Conservation (phyloP, 2,113 vertebrate species). For the Calyptommatus sinebrachiatus region DNA sequence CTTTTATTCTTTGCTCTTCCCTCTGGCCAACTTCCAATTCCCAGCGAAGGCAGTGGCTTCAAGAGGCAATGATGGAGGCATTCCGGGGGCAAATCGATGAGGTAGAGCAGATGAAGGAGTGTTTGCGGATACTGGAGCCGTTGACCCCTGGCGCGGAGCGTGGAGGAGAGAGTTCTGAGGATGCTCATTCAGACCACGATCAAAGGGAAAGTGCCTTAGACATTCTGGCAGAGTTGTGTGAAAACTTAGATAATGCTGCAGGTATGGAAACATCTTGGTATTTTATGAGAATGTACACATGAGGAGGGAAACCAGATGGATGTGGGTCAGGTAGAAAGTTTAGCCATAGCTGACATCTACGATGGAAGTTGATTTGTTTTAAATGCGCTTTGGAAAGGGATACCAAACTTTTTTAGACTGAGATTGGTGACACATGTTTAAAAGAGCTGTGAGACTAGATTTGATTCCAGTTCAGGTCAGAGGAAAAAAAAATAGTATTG, state of each 20-base stretch:
- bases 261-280: constrained; percentile 61
- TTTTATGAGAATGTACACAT: background rate
- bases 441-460: too few species aligned
- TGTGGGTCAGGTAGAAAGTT: too few species aligned
- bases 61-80: constrained; percentile 78
- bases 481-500: too few species aligned
- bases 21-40: background rate
- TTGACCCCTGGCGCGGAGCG: constrained; percentile 44
- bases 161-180: constrained; percentile 49
- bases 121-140: constrained; percentile 70
- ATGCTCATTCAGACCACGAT: constrained; percentile 45
- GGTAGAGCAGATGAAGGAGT: constrained; percentile 86
- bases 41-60: constrained; percentile 82
- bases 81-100: constrained; percentile 83
- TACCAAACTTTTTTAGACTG: too few species aligned
- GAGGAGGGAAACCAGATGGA: background rate
- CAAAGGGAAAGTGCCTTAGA: constrained; percentile 79
- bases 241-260: constrained; percentile 89
- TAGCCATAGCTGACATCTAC: background rate
- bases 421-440: too few species aligned
- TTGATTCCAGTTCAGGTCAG: too few species aligned
- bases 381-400: too few species aligned
- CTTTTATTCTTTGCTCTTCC: background rate
- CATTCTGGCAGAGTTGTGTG: constrained; percentile 83
- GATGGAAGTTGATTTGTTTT: background rate